phyloP scores from a whole-genome alignment of 2,888 invertebrate genomes.

The Ernsta delagoae region DNA sequence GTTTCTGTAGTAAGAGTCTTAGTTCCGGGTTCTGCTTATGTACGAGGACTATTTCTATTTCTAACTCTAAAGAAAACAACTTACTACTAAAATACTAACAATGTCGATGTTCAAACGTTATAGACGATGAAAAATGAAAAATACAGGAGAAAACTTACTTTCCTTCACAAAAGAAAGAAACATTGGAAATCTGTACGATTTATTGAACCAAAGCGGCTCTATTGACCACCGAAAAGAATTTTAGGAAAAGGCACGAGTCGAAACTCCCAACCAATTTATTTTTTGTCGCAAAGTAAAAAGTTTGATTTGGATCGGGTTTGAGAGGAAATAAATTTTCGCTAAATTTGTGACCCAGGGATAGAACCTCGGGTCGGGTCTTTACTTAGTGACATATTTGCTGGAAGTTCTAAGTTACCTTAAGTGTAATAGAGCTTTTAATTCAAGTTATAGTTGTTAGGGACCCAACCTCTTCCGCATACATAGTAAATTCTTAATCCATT shows the following conservation, averaged over 20 bases:
- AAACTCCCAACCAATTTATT: constrained; percentile 26
- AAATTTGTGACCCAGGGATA: constrained; percentile 6
- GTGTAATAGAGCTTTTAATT: no score
- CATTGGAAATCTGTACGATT: constrained; percentile 16
- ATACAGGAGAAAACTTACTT: constrained; percentile 2
- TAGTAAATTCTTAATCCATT: no score
- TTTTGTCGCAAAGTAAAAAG: constrained; percentile 26
- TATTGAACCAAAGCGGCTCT: constrained; percentile 11
- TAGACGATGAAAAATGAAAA: background rate
- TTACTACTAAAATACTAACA: background rate
- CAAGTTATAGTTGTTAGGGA: no score
- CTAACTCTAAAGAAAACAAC: background rate
- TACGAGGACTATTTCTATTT: background rate
- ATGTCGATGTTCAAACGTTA: background rate
- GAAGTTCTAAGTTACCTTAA: background rate
- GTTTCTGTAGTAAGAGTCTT: no score
- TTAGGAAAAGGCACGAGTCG: constrained; percentile 12
- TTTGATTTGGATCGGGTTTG: constrained; percentile 23
- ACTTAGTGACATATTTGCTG: constrained; percentile 2
- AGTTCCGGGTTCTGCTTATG: no score
- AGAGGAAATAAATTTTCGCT: constrained; percentile 33
- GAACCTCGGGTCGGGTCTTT: constrained; percentile 10
- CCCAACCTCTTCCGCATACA: no score
- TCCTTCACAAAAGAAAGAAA: constrained; percentile 4
- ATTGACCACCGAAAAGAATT: constrained; percentile 24